Conservation (phyloP, 1,140 invertebrate genomes). For the Tribolium castaneum region DNA sequence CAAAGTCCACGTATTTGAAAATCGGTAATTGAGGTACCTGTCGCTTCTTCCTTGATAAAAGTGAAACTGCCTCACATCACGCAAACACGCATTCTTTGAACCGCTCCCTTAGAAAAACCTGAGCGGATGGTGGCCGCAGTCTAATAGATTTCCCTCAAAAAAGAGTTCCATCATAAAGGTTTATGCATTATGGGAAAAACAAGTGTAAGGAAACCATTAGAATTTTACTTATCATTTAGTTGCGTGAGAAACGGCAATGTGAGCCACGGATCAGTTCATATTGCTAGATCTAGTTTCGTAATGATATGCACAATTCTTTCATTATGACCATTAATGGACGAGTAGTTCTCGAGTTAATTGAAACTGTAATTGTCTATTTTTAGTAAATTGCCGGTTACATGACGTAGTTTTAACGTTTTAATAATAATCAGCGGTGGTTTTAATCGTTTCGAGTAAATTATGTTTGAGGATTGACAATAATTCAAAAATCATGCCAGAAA, state of each 20-base stretch:
- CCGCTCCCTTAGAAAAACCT: conserved; percentile 21
- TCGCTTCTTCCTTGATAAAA: conserved; percentile 40
- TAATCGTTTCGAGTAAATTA: conserved; percentile 9
- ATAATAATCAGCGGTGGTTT: neutral
- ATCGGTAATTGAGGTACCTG: conserved; percentile 38
- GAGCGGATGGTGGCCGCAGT: neutral
- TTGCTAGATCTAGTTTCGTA: conserved; percentile 28
- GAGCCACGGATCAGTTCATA: conserved; percentile 12
- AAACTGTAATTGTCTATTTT: neutral
- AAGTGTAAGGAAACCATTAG: conserved; percentile 26
- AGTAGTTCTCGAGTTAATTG: neutral
- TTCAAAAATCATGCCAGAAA: conserved; percentile 16
- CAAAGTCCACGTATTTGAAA: conserved; percentile 20
- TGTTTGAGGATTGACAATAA: conserved; percentile 2
- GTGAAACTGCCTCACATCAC: conserved; percentile 20
- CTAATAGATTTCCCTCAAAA: neutral
- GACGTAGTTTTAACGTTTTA: neutral
- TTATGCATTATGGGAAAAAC: neutral
- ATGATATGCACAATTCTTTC: conserved; percentile 25
- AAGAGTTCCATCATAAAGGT: too few relatives aligned
- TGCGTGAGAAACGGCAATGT: conserved; percentile 26
- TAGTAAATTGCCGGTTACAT: neutral
- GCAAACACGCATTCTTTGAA: conserved; percentile 28
- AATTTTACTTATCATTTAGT: conserved; percentile 23
- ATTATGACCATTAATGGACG: neutral